phyloP scores from a whole-genome alignment of 2,888 invertebrate genomes.

The Limnephilus marmoratus region DNA sequence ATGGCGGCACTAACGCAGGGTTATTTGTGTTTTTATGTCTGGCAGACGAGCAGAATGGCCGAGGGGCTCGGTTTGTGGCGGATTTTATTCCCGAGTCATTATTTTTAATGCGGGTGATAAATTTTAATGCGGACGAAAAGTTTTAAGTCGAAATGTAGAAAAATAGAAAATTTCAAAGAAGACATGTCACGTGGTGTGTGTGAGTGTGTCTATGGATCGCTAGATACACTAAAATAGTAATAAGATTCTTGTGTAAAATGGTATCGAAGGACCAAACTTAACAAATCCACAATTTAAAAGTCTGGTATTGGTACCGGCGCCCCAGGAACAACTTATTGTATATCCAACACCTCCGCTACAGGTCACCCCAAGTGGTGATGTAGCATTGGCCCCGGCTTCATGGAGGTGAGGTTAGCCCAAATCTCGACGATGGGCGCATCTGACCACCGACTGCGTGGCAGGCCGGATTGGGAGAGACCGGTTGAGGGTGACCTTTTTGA shows the following conservation, averaged over 20 bases:
- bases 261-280: no score
- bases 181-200: neutral
- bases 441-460: no score
- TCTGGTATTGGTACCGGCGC: no score
- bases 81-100: constrained; percentile 18
- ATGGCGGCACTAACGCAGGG: neutral
- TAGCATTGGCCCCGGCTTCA: no score
- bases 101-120: constrained; percentile 19
- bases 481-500: no score
- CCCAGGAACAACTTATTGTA: no score
- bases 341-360: no score
- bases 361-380: no score
- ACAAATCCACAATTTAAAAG: no score
- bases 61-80: constrained; percentile 3
- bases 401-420: no score
- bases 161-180: neutral
- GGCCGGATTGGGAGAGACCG: no score
- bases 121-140: constrained; percentile 21
- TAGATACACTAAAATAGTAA: neutral
- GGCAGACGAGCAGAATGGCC: constrained; percentile 10
- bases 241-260: neutral
- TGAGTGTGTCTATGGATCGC: neutral
- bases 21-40: constrained; percentile 14
- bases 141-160: neutral
- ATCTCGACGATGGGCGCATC: no score